Conservation (phyloP, 2,888 invertebrate species). For the Toxonevra muliebris region DNA sequence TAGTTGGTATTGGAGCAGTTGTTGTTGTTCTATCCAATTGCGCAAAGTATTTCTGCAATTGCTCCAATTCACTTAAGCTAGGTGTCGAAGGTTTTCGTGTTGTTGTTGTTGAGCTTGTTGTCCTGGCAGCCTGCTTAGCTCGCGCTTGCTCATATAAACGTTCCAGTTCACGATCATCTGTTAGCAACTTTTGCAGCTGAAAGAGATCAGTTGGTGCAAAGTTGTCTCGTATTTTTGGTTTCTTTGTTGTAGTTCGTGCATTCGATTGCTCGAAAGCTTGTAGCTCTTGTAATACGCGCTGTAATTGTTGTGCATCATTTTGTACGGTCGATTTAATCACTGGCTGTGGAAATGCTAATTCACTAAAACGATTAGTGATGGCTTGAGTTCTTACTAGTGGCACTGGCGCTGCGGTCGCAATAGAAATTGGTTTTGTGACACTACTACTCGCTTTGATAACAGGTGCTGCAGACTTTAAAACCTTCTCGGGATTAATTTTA, state of each 20-base stretch:
- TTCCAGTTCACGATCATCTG: slow-evolving; percentile 63
- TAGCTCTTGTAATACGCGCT: slow-evolving; percentile 49
- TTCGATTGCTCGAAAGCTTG: slow-evolving; percentile 50
- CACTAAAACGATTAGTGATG: slow-evolving; percentile 49
- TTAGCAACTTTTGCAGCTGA: slow-evolving; percentile 65
- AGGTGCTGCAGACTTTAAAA: slow-evolving; percentile 43
- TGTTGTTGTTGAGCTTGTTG: slow-evolving; percentile 58
- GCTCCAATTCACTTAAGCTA: slow-evolving; percentile 48
- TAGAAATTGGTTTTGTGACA: too few species aligned
- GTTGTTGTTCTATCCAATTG: slow-evolving; percentile 65
- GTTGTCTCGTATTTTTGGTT: not conserved
- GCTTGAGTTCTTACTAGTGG: slow-evolving; percentile 27
- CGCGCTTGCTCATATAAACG: slow-evolving; percentile 58
- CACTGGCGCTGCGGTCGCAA: not conserved
- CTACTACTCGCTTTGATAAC: slow-evolving; percentile 8
- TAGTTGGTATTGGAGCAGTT: slow-evolving; percentile 23
- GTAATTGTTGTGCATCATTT: slow-evolving; percentile 48
- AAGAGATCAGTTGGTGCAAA: slow-evolving; percentile 64
- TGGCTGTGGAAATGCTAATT: slow-evolving; percentile 9
- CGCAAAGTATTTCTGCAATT: slow-evolving; percentile 44
- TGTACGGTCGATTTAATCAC: slow-evolving; percentile 14
- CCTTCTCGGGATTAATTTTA: slow-evolving; percentile 53
- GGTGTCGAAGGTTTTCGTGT: slow-evolving; percentile 57
- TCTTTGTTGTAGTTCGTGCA: slow-evolving; percentile 32
- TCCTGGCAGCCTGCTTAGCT: slow-evolving; percentile 40